A percentile compares a stretch with the other conserved stretches of the same genome.
Evolutionary conservation across 2,888 invertebrate genomes (phyloP).

Genomic region (Thymelicus lineola): DNA sequence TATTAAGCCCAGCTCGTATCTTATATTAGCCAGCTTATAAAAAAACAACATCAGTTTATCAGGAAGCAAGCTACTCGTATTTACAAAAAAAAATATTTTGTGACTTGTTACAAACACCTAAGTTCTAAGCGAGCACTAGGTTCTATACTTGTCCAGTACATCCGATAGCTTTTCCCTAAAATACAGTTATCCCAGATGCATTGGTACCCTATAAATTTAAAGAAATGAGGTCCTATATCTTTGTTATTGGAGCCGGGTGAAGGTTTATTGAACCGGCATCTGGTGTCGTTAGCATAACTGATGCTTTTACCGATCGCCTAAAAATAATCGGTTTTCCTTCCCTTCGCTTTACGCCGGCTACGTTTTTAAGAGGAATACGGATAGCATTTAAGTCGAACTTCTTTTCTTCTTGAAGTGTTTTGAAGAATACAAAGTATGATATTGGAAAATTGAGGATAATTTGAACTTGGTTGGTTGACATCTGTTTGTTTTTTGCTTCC

Average conservation of each 20-base stretch:
- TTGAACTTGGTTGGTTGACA: background rate
- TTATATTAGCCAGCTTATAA: too few relatives aligned
- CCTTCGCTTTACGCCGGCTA: constrained; percentile 12
- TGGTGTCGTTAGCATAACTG: constrained; percentile 42
- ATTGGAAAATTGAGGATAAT: background rate
- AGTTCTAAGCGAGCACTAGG: too few relatives aligned
- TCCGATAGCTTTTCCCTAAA: background rate
- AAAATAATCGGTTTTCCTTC: constrained; percentile 36
- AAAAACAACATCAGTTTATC: too few relatives aligned
- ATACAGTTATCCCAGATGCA: background rate
- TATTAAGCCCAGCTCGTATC: too few relatives aligned
- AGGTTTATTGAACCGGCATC: constrained; percentile 48
- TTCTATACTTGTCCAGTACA: too few relatives aligned
- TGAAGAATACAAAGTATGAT: background rate
- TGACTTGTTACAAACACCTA: too few relatives aligned
- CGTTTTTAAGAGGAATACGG: constrained; percentile 3
- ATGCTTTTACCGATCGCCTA: constrained; percentile 41
- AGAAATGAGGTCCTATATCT: constrained; percentile 32
- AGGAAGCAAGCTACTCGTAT: too few relatives aligned
- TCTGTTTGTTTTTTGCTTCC: background rate
- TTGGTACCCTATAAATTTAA: constrained; percentile 27
- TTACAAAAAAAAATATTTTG: too few relatives aligned
- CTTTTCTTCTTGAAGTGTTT: constrained; percentile 5
- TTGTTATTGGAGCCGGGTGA: constrained; percentile 43
- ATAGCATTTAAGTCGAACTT: constrained; percentile 7